phyloP scores from a whole-genome alignment of 1,140 invertebrate genomes.

The Hyles euphorbiae region DNA sequence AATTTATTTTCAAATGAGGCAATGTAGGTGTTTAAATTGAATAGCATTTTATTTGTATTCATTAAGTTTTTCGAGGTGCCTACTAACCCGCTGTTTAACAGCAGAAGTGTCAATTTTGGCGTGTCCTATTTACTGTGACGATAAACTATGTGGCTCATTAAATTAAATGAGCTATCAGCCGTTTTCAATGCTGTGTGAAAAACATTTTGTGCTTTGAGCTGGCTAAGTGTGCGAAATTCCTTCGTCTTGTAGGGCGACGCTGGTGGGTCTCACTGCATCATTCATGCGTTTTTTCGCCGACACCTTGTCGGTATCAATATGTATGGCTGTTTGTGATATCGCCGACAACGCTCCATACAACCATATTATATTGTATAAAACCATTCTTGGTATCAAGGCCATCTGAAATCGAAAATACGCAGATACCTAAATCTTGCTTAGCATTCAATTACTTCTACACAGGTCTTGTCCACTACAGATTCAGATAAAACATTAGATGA shows the following conservation, averaged over 20 bases:
- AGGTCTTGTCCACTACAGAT: too few relatives aligned
- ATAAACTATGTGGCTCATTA: constrained; percentile 42
- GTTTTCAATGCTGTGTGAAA: constrained; percentile 50
- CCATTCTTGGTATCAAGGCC: too few relatives aligned
- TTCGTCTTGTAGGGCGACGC: constrained; percentile 55
- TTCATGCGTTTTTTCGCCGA: constrained; percentile 67
- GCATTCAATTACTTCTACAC: too few relatives aligned
- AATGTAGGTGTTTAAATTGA: too few relatives aligned
- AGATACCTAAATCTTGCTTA: too few relatives aligned
- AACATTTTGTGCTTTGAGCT: constrained; percentile 52
- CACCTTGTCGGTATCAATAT: constrained; percentile 67
- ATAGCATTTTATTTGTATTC: too few relatives aligned
- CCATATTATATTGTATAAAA: not conserved
- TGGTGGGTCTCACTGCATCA: constrained; percentile 68
- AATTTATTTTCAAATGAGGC: too few relatives aligned
- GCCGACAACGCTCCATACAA: constrained; percentile 23
- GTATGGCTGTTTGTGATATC: constrained; percentile 45
- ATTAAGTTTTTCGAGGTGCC: too few relatives aligned
- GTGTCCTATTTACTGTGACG: not conserved
- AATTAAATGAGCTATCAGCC: constrained; percentile 64
- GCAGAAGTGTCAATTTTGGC: too few relatives aligned
- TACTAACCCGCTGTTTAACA: too few relatives aligned
- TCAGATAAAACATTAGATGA: too few relatives aligned
- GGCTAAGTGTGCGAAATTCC: constrained; percentile 61
- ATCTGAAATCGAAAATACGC: too few relatives aligned